These are phyloP conservation scores for Oceanodroma tethys DNA, from an alignment of 2,113 vertebrate genomes.

Conservation along the genomic window DNA sequence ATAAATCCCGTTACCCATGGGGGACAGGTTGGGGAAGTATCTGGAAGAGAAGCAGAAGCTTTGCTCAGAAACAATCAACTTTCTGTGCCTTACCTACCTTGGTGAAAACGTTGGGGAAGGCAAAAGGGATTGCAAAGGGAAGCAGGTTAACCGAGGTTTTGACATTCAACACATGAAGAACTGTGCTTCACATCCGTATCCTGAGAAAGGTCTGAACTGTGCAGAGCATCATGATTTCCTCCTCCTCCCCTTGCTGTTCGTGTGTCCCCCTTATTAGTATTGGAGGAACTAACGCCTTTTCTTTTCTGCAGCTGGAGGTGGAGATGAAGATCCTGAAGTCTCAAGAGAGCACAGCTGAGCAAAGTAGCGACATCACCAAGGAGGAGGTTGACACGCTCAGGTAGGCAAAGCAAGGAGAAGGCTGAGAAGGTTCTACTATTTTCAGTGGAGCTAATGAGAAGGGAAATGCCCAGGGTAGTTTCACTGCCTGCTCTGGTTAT, in stretches of 20 bases:
- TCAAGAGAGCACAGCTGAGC: constrained; percentile 55
- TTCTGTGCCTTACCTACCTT: not conserved
- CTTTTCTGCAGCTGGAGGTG: constrained; percentile 70
- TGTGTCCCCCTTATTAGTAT: not conserved
- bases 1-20: not conserved
- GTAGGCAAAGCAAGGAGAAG: constrained; percentile 43
- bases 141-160: not conserved
- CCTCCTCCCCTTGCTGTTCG: not conserved
- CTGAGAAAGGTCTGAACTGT: not conserved
- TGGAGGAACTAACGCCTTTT: not conserved
- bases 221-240: not conserved
- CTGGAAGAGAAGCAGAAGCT: not conserved
- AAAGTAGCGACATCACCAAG: constrained; percentile 54
- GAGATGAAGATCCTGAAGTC: constrained; percentile 75
- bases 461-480: not conserved
- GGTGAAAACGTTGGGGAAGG: not conserved
- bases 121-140: not conserved
- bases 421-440: not conserved
- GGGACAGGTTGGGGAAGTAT: not conserved
- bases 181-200: fast-evolving
- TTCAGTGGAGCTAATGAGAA: not conserved
- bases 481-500: not conserved
- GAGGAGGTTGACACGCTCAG: constrained; percentile 72
- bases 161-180: not conserved
- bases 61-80: not conserved